These are phyloP conservation scores for Melanostigma gelatinosum DNA, from an alignment of 2,113 vertebrate species.

Conservation along the genomic window DNA sequence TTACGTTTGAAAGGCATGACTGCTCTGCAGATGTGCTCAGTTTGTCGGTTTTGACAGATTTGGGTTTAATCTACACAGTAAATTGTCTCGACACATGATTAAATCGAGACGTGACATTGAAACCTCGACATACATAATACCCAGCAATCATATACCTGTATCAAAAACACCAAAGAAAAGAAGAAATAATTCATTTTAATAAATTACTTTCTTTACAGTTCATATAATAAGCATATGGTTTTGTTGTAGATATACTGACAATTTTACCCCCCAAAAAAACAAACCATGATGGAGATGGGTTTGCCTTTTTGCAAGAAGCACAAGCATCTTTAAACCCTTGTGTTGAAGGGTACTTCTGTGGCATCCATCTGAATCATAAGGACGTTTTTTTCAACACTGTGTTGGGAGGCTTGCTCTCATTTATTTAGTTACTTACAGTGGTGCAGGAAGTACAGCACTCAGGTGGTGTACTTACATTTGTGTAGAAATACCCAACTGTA, in stretches of 20 bases:
- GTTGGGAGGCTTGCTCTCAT: not conserved
- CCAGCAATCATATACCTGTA: not conserved
- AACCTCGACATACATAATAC: not conserved
- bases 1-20: too few species aligned
- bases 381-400: too few species aligned
- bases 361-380: not conserved
- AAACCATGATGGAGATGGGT: not conserved
- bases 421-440: not conserved
- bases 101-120: not conserved
- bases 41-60: too few species aligned
- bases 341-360: not conserved
- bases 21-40: too few species aligned
- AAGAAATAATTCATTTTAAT: not conserved
- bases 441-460: not conserved
- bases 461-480: not conserved
- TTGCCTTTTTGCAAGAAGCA: too few species aligned
- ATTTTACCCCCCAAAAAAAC: too few species aligned
- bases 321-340: too few species aligned
- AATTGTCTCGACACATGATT: not conserved
- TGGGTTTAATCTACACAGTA: not conserved
- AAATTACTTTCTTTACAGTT: not conserved
- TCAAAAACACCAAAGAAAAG: not conserved
- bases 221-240: not conserved
- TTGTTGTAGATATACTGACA: too few species aligned
- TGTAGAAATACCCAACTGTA: not conserved